A percentile compares a stretch with the other conserved stretches of the same genome.
Evolutionary conservation across 2,113 vertebrate genomes (phyloP).

Genomic region (Pachycephala philippinensis): DNA sequence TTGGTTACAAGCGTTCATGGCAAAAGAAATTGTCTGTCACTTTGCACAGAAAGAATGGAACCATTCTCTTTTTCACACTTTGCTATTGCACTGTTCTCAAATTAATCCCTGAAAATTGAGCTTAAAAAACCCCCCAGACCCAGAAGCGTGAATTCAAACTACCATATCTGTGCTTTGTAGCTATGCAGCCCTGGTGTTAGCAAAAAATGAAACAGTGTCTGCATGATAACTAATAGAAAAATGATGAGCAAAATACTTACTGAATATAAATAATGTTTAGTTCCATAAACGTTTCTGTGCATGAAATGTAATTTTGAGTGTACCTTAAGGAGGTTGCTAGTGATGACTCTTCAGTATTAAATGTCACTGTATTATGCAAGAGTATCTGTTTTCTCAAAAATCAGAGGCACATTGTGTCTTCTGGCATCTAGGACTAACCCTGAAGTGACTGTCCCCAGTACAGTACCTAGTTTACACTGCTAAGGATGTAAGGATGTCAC

Average conservation of each 20-base stretch:
- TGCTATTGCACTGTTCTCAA: neutral
- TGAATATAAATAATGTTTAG: neutral
- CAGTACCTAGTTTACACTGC: neutral
- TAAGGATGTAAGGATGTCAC: neutral
- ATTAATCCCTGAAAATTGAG: neutral
- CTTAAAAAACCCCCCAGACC: neutral
- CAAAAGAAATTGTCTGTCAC: neutral
- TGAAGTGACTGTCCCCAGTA: neutral
- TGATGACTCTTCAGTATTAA: neutral
- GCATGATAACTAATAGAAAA: neutral
- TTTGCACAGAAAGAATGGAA: neutral
- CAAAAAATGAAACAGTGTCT: neutral
- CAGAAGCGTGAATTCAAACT: neutral
- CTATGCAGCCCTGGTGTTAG: neutral
- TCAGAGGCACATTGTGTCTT: neutral
- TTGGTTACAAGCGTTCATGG: neutral
- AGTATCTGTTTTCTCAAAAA: neutral
- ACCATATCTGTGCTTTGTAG: neutral
- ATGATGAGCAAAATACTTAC: neutral
- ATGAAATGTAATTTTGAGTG: neutral
- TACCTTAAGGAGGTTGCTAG: neutral
- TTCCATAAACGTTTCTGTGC: neutral
- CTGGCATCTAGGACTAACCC: neutral
- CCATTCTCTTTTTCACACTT: neutral
- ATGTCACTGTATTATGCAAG: neutral